phyloP scores from a whole-genome alignment of 2,888 invertebrate species.

The Ypsolopha sequella region DNA sequence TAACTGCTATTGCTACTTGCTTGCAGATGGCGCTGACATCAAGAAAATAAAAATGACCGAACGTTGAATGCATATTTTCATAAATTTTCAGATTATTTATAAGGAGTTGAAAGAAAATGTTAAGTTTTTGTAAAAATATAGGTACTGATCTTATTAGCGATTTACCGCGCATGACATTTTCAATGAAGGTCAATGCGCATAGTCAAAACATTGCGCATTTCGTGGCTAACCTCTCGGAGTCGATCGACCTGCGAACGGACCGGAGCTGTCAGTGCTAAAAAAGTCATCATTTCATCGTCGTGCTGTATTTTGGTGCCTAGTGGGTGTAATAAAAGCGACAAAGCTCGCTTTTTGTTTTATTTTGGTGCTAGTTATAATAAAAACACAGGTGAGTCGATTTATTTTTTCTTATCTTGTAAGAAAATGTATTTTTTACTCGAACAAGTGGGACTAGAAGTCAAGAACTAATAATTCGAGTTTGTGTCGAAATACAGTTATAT shows the following conservation, averaged over 20 bases:
- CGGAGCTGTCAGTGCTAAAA: constrained; percentile 38
- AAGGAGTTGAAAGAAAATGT: too few relatives aligned
- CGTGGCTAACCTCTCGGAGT: constrained; percentile 52
- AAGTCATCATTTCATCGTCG: constrained; percentile 35
- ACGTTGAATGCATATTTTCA: too few relatives aligned
- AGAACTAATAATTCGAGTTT: too few relatives aligned
- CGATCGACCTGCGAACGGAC: constrained; percentile 38
- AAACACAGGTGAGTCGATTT: constrained; percentile 40
- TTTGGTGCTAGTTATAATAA: constrained; percentile 37
- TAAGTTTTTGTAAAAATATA: too few relatives aligned
- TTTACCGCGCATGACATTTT: constrained; percentile 52
- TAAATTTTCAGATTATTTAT: too few relatives aligned
- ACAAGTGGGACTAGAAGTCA: too few relatives aligned
- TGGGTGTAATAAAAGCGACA: constrained; percentile 47
- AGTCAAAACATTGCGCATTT: constrained; percentile 68
- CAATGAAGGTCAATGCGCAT: constrained; percentile 58
- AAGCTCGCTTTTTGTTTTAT: constrained; percentile 35
- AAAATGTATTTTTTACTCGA: too few relatives aligned
- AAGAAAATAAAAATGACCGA: too few relatives aligned
- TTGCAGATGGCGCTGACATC: too few relatives aligned
- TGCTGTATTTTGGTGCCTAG: constrained; percentile 61
- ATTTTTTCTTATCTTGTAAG: too few relatives aligned
- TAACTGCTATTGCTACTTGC: too few relatives aligned
- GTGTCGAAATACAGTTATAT: too few relatives aligned
- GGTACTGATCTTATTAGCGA: constrained; percentile 2